Percentiles rank a stretch among this genome's conserved stretches.
phyloP scores from a whole-genome alignment of 2,113 vertebrate species.

The Hydrochoerus hydrochaeris region DNA sequence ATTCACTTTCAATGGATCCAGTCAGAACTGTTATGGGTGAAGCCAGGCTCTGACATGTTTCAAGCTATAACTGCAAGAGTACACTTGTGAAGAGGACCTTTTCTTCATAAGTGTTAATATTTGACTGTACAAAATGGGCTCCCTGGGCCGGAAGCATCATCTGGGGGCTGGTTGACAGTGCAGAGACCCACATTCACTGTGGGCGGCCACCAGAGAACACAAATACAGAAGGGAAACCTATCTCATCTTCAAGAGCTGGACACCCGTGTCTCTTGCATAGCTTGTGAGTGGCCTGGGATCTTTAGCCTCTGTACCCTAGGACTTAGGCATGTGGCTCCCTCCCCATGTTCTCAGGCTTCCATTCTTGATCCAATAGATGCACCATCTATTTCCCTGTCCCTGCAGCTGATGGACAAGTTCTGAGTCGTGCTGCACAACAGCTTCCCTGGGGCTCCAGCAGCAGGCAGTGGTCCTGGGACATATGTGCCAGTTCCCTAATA shows the following conservation, averaged over 20 bases:
- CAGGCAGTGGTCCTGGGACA: not conserved
- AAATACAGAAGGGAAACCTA: not conserved
- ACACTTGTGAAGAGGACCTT: not conserved
- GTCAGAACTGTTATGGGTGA: not conserved
- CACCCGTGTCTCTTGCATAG: not conserved
- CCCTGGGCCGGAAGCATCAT: not conserved
- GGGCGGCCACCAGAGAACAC: not conserved
- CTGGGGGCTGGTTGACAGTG: not conserved
- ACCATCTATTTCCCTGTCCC: not conserved
- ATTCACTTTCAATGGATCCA: not conserved
- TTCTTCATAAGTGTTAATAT: not conserved
- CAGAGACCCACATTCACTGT: not conserved
- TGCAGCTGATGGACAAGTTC: not conserved
- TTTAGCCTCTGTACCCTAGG: not conserved
- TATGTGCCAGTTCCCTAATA: not conserved
- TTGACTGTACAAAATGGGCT: not conserved
- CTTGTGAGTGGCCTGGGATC: not conserved
- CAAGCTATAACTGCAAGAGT: not conserved
- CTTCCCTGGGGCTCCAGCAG: not conserved
- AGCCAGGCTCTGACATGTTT: not conserved
- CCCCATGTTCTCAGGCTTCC: not conserved
- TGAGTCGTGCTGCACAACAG: not conserved
- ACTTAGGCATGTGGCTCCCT: not conserved
- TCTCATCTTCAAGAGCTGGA: not conserved
- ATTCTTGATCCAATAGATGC: not conserved